Conservation (phyloP, 2,888 invertebrate species). For the Corbicula japonica region DNA sequence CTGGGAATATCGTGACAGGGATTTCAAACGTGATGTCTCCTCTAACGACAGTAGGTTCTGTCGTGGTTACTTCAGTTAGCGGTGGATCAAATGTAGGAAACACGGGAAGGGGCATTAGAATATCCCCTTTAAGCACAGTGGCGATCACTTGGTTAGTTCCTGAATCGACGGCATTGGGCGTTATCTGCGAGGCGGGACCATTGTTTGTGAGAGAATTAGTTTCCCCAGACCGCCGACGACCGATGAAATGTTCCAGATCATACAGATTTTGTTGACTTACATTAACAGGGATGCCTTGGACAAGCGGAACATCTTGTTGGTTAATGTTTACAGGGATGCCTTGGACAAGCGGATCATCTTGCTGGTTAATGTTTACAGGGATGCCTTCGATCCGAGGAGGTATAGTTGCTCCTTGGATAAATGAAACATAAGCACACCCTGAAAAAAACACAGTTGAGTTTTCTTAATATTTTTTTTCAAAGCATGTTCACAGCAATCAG, state of each 20-base stretch:
- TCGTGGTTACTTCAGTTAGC: not conserved
- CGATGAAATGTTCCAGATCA: constrained; percentile 21
- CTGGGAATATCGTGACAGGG: constrained; percentile 13
- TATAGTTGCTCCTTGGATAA: too few relatives aligned
- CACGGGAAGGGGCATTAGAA: constrained; percentile 31
- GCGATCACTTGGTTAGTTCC: not conserved
- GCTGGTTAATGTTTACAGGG: too few relatives aligned
- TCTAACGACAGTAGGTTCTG: not conserved
- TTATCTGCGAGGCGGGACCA: not conserved
- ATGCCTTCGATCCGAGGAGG: too few relatives aligned
- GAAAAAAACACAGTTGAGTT: too few relatives aligned
- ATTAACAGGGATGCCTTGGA: constrained; percentile 20
- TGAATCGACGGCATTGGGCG: not conserved
- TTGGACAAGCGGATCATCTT: too few relatives aligned
- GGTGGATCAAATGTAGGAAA: constrained; percentile 8
- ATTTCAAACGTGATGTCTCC: constrained; percentile 34
- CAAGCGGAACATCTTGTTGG: too few relatives aligned
- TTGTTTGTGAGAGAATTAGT: not conserved
- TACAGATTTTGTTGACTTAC: constrained; percentile 10
- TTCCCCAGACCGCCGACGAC: not conserved
- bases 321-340: too few relatives aligned
- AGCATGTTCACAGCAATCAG: too few relatives aligned
- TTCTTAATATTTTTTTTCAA: too few relatives aligned
- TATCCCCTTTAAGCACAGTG: constrained; percentile 22
- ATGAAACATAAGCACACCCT: too few relatives aligned